Conservation (phyloP, 2,113 vertebrate genomes). For the Mandrillus leucophaeus region DNA sequence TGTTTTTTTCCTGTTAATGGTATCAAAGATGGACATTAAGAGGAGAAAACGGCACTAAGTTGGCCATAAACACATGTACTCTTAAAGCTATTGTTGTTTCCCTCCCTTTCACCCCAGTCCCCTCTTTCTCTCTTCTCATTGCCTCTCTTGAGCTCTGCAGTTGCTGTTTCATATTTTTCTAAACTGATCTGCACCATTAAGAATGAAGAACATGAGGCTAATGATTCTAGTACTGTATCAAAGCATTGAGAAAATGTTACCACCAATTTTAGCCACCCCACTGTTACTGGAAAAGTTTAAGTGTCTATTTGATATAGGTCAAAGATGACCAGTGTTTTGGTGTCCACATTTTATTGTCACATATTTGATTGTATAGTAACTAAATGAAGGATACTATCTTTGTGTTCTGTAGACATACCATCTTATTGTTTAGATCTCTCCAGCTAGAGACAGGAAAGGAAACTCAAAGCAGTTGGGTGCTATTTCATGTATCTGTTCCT, state of each 20-base stretch:
- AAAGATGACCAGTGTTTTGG: not conserved
- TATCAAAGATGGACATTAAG: not conserved
- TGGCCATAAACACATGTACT: not conserved
- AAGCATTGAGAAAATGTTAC: not conserved
- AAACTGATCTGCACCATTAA: not conserved
- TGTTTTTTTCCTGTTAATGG: not conserved
- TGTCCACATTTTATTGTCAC: not conserved
- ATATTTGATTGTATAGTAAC: not conserved
- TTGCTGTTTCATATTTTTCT: not conserved
- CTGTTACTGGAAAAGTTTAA: not conserved
- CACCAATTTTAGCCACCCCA: not conserved
- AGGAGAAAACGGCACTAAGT: not conserved
- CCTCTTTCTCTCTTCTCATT: not conserved
- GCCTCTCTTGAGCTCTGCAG: not conserved
- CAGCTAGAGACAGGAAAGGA: not conserved
- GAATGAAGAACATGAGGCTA: not conserved
- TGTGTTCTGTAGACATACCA: not conserved
- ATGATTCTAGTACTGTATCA: not conserved
- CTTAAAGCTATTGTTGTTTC: not conserved
- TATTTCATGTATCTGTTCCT: conserved; percentile 43
- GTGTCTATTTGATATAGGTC: not conserved
- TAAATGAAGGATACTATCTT: not conserved
- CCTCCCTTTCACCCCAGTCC: not conserved
- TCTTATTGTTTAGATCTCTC: not conserved
- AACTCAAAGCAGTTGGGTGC: not conserved